Conservation (phyloP, 2,888 invertebrate genomes). For the Limnephilus auricula region DNA sequence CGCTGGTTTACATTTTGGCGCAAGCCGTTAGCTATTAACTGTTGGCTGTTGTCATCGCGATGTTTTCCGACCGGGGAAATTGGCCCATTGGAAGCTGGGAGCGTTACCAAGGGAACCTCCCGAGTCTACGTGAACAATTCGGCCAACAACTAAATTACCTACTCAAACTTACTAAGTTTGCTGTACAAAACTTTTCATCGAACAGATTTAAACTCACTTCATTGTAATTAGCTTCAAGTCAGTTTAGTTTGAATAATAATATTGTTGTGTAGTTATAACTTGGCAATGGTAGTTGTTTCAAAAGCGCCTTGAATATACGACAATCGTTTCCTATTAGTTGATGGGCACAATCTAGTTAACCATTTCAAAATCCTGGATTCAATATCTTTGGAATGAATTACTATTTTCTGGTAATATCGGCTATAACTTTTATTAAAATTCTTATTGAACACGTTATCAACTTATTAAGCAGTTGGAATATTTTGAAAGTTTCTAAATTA, state of each 20-base stretch:
- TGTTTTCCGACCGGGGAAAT: conserved; percentile 7
- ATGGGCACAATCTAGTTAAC: neutral
- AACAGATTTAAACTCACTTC: neutral
- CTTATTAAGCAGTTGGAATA: too few species aligned
- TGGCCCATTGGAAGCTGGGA: conserved; percentile 3
- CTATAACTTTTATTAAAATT: too few species aligned
- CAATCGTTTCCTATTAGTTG: neutral
- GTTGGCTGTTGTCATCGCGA: conserved; percentile 15
- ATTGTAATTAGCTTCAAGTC: neutral
- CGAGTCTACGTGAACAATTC: neutral
- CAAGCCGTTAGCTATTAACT: neutral
- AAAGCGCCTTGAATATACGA: neutral
- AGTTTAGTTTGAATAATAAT: neutral
- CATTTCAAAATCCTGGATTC: neutral
- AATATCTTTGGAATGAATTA: neutral
- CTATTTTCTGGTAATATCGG: neutral
- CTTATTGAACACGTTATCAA: too few species aligned
- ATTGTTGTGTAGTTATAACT: neutral
- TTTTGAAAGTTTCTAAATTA: too few species aligned
- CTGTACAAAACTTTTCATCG: neutral
- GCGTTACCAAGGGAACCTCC: conserved; percentile 41
- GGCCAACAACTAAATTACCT: neutral
- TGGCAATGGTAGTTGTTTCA: neutral
- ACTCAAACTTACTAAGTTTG: neutral
- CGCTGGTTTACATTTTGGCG: neutral